phyloP scores from a whole-genome alignment of 2,113 vertebrate species.

The Seriola quinqueradiata region DNA sequence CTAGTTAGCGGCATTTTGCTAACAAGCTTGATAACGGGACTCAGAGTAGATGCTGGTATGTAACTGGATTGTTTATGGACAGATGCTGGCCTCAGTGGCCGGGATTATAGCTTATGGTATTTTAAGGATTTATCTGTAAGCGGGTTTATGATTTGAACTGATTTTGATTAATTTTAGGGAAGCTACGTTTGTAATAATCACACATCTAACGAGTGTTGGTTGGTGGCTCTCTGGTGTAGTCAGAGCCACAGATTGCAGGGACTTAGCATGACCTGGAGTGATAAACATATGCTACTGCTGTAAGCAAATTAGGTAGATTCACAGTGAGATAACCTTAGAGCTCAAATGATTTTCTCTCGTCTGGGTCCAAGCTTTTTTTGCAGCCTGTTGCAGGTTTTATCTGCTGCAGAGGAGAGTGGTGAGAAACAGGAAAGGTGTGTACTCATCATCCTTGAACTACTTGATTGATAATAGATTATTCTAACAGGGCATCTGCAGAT shows the following conservation, averaged over 20 bases:
- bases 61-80: constrained; percentile 40
- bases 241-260: constrained; percentile 69
- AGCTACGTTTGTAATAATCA: constrained; percentile 35
- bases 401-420: constrained; percentile 3
- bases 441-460: constrained; percentile 19
- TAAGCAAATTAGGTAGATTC: constrained; percentile 68
- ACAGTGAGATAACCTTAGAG: constrained; percentile 40
- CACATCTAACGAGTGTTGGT: constrained; percentile 36
- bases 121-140: constrained; percentile 41
- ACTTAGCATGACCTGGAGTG: constrained; percentile 63
- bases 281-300: constrained; percentile 63
- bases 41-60: constrained; percentile 44
- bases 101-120: constrained; percentile 61
- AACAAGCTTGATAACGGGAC: constrained; percentile 78
- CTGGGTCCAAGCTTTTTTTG: background rate
- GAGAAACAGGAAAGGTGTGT: constrained; percentile 47
- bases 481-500: background rate
- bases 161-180: constrained; percentile 50
- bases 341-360: constrained; percentile 42
- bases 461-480: constrained; percentile 4
- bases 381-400: constrained; percentile 45
- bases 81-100: constrained; percentile 22
- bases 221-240: constrained; percentile 38
- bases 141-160: constrained; percentile 36
- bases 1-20: constrained; percentile 77